phyloP scores from a whole-genome alignment of 2,888 invertebrate genomes.

The Pseudanteris insignis region DNA sequence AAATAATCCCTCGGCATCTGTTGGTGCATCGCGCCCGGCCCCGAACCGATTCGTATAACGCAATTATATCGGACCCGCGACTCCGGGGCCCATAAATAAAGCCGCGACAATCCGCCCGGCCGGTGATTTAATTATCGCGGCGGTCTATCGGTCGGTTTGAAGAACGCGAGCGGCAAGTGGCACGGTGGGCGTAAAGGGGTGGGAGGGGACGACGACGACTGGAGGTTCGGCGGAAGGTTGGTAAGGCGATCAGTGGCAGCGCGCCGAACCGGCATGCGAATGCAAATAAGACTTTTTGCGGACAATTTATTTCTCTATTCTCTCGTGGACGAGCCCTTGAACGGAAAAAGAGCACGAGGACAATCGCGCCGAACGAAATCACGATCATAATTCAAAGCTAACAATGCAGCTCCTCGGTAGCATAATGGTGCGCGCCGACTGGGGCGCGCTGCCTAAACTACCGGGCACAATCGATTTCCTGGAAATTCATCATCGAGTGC shows the following conservation, averaged over 20 bases:
- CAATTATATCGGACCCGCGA: neutral
- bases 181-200: too few species aligned
- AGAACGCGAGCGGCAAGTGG: too few species aligned
- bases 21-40: too few species aligned
- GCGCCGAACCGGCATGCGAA: constrained; percentile 3
- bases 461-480: constrained; percentile 42
- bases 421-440: constrained; percentile 33
- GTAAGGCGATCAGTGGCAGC: too few species aligned
- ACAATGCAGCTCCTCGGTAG: constrained; percentile 37
- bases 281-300: constrained; percentile 28
- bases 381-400: constrained; percentile 44
- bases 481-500: constrained; percentile 36
- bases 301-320: constrained; percentile 41
- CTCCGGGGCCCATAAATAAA: constrained; percentile 2
- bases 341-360: constrained; percentile 22
- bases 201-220: too few species aligned
- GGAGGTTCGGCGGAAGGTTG: too few species aligned
- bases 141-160: constrained; percentile 8
- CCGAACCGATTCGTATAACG: neutral
- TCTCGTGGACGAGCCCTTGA: constrained; percentile 17
- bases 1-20: too few species aligned
- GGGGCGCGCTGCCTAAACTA: constrained; percentile 34
- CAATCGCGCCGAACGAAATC: constrained; percentile 38
- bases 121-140: constrained; percentile 22
- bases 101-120: constrained; percentile 4